Evolutionary conservation across 2,888 invertebrate genomes (phyloP).

Genomic region (Slavum lentiscoides): DNA sequence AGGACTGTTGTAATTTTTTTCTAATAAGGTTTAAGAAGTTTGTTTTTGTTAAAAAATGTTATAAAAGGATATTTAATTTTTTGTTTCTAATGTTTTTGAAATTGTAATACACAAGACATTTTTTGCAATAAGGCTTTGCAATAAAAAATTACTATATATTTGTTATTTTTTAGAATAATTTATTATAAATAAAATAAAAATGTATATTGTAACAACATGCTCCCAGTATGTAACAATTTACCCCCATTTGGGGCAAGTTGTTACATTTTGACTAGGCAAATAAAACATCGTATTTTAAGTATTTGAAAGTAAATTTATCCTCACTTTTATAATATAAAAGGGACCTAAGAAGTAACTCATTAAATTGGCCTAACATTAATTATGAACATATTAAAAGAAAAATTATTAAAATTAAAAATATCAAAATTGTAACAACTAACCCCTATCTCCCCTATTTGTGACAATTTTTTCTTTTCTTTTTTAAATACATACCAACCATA

Average conservation of each 20-base stretch:
- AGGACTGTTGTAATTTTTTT: neutral
- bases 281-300: neutral
- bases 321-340: neutral
- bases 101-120: neutral
- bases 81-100: neutral
- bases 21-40: neutral
- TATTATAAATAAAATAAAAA: no score
- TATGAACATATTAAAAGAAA: neutral
- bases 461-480: no score
- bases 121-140: neutral
- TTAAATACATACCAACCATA: no score
- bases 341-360: no score
- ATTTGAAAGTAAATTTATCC: constrained; percentile 1
- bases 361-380: neutral
- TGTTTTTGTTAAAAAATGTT: neutral
- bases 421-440: no score
- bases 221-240: no score
- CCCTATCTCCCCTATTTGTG: no score
- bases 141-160: no score
- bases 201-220: no score
- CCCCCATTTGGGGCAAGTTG: no score
- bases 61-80: neutral
- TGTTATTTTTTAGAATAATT: neutral
- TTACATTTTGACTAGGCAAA: neutral
- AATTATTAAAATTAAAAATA: neutral